A percentile compares a stretch with the other conserved stretches of the same genome.
phyloP scores from a whole-genome alignment of 1,140 invertebrate species.

The Hyles euphorbiae region DNA sequence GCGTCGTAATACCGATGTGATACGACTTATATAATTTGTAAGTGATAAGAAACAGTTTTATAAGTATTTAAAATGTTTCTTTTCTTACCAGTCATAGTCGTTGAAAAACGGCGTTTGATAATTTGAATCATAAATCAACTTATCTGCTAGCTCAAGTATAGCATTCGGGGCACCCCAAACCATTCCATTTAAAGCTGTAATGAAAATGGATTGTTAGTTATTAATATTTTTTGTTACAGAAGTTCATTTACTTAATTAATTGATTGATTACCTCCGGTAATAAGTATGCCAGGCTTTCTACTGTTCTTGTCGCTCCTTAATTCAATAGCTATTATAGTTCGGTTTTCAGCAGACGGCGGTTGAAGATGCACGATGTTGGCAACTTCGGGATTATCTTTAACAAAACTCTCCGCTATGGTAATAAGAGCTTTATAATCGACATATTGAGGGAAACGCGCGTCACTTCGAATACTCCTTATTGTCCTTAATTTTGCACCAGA shows the following conservation, averaged over 20 bases:
- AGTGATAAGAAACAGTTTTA: no score
- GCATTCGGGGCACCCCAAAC: conserved; percentile 54
- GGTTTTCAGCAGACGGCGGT: conserved; percentile 41
- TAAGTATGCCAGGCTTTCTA: conserved; percentile 58
- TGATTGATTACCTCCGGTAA: conserved; percentile 45
- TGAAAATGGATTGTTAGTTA: neutral
- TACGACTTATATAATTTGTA: no score
- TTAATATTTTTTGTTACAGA: neutral
- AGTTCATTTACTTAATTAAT: conserved; percentile 2
- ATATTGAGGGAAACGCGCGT: conserved; percentile 34
- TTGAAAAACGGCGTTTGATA: conserved; percentile 66
- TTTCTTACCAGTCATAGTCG: conserved; percentile 60
- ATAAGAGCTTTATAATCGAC: conserved; percentile 33
- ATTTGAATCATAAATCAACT: conserved; percentile 49
- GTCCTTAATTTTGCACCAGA: conserved; percentile 55
- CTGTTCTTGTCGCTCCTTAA: conserved; percentile 49
- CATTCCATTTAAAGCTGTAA: conserved; percentile 56
- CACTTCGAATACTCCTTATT: conserved; percentile 29
- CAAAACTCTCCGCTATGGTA: conserved; percentile 27
- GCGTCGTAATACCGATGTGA: no score
- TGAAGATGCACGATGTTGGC: conserved; percentile 30
- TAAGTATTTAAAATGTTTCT: neutral
- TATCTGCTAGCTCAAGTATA: conserved; percentile 51
- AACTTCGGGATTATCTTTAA: conserved; percentile 36
- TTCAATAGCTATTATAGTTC: conserved; percentile 48